Evolutionary conservation across 2,888 invertebrate species (phyloP), one percentile per base, ranked within the genome.

Genomic region (Macaria liturata): DNA sequence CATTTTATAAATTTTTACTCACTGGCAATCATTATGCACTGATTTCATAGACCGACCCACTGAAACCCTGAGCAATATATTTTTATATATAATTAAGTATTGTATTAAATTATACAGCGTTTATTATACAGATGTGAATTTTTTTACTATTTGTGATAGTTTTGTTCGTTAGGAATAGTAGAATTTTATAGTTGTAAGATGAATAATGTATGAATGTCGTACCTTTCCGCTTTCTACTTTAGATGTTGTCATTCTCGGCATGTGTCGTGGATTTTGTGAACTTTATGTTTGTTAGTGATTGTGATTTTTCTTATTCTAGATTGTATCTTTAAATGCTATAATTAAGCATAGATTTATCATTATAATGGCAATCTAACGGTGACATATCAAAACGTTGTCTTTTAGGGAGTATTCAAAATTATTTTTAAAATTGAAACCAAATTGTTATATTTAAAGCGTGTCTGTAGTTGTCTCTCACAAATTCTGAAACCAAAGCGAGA

Each of bases 1-100:
- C 52, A 67, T 67, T 67, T 72, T 68, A 66, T 71, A 70, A 64
- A 69, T 46, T 60, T 61, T 57, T 60, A 57, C 56, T 64, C 70
- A 74, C 78, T 72, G 72, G 70, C 75, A 76, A 79, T 71, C 78
- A 78, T 79, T 76, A 76, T 67, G 88, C 81, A 88, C 89, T 88
- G 89, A 88, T 86, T 88, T 83, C 77, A 84, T 84, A 83, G 78
- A 88, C 87, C 86, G 84, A 88, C 86, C 87, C 88, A 87, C 80
- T 83, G 88, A 74, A 88, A 91, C 76, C 86, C 83, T 88, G 88
- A 91, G 91, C 89, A 90, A 90, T 91, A 91, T 90, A 89, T 91
- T 91, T 90, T 90, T 88, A 88, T 88, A 89, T 83, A 84, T 85
- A 83, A 86, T 83, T 89, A 88, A 86, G 86, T 84, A 88, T 86